Base-by-base conservation (phyloP, 1,140 invertebrate species). In the Coboldia fuscipes region DNA sequence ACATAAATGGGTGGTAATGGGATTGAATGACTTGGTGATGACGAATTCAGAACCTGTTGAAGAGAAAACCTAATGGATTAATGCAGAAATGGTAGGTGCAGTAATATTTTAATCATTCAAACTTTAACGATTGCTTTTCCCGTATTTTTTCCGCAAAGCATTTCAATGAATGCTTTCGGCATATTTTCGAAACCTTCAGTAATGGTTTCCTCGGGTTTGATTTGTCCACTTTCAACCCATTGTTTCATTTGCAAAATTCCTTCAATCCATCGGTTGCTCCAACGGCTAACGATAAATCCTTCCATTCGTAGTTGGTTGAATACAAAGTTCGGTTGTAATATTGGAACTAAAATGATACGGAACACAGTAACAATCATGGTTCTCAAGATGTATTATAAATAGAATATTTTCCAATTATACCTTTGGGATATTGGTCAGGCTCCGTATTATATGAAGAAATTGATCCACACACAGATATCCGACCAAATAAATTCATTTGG, bases 131-230 rank as follows among this genome's bases (percentile, higher is more conserved):
- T 44, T 26, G 66, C 62, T 57, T 77, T 76, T 19, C 72, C 74
- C 14, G 47, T 57, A 50, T 72, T 75, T 34, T 60, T 57, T 16
- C 74, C 72, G 20, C 48, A 48, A 18, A 77, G 51, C 46, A 75
- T 60, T 15, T 61, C 63, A 27, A 65, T 51, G 41, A 76, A 75
- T 7, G 71, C 72, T 13, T 65, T 44, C 16, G 60, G 63, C 51
- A 71, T 67, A 34, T 68, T 67, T 24, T 74, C 67, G 42, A 77
- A 75, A 3, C 72, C 72, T 20, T 68, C 48, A 1, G 61, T 64
- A 3, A 70, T 41, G 9, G 68, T 67, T 51, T 76, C 71, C 35
- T 46, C 51, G 41, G 65, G 67, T 42, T 63, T 63, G 3, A 76
- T 36, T 48, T 72, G 68, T 16, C 68, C 70, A 51, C 65, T 54